Evolutionary conservation across 2,888 invertebrate species (phyloP).

Genomic region (Liopterus haemorrhoidalis): DNA sequence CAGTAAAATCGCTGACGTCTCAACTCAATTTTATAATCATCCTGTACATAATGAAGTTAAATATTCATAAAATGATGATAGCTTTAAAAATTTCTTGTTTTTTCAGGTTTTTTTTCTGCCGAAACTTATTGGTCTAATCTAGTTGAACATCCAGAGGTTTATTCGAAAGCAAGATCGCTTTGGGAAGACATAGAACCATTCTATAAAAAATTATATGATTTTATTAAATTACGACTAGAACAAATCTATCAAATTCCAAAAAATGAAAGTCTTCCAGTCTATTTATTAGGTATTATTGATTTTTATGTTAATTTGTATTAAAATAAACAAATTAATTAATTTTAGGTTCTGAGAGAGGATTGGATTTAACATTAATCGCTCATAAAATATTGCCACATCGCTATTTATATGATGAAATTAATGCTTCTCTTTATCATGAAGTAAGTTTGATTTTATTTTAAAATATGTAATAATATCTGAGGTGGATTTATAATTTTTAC

Average conservation of each 20-base stretch:
- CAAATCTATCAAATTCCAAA: constrained; percentile 48
- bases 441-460: constrained; percentile 26
- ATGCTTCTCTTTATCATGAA: constrained; percentile 34
- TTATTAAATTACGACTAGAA: constrained; percentile 48
- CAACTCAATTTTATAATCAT: no score
- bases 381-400: constrained; percentile 53
- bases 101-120: no score
- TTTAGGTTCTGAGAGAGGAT: constrained; percentile 53
- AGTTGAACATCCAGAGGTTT: constrained; percentile 50
- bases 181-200: constrained; percentile 54
- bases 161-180: constrained; percentile 49
- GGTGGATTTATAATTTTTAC: no score
- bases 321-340: constrained; percentile 5
- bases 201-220: constrained; percentile 52
- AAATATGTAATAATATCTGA: no score
- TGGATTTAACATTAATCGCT: constrained; percentile 55
- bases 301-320: constrained; percentile 21
- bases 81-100: no score
- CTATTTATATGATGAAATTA: constrained; percentile 36
- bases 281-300: constrained; percentile 46
- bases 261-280: constrained; percentile 45
- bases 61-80: no score
- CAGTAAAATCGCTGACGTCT: no score
- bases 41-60: no score
- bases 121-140: constrained; percentile 55